Evolutionary conservation across 2,888 invertebrate genomes (phyloP).

Genomic region (Ormyrus thymus): DNA sequence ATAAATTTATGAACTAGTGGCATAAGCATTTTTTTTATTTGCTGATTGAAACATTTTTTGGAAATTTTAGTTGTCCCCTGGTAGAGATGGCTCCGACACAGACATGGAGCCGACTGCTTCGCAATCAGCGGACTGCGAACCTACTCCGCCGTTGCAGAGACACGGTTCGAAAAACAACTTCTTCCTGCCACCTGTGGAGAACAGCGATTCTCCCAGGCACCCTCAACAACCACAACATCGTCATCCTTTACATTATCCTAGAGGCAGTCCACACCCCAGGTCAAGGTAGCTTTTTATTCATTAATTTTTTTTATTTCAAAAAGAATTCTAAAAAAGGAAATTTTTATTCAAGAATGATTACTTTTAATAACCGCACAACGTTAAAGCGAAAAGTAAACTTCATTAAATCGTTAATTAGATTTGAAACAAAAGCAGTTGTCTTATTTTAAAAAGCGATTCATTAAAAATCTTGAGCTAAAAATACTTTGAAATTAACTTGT

Average conservation of each 20-base stretch:
- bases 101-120: slow-evolving; percentile 93
- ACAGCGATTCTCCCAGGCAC: slow-evolving; percentile 74
- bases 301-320: too few relatives aligned
- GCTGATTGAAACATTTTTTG: slow-evolving; percentile 24
- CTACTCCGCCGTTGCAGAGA: slow-evolving; percentile 90
- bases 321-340: too few relatives aligned
- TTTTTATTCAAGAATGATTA: too few relatives aligned
- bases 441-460: neutral
- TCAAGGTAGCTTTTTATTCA: slow-evolving; percentile 76
- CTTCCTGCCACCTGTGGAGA: slow-evolving; percentile 85
- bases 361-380: too few relatives aligned
- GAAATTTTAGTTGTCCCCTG: slow-evolving; percentile 84
- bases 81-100: slow-evolving; percentile 87
- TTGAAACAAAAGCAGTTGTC: too few relatives aligned
- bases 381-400: too few relatives aligned
- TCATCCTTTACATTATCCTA: slow-evolving; percentile 78
- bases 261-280: slow-evolving; percentile 89
- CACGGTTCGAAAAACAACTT: slow-evolving; percentile 91
- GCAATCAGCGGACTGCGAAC: slow-evolving; percentile 94
- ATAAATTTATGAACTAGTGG: slow-evolving; percentile 17
- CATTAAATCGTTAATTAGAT: too few relatives aligned
- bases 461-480: slow-evolving; percentile 5
- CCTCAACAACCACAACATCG: slow-evolving; percentile 75
- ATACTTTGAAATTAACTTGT: neutral
- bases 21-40: neutral